Conservation (phyloP, 2,113 vertebrate species). For the Nothobranchius furzeri region DNA sequence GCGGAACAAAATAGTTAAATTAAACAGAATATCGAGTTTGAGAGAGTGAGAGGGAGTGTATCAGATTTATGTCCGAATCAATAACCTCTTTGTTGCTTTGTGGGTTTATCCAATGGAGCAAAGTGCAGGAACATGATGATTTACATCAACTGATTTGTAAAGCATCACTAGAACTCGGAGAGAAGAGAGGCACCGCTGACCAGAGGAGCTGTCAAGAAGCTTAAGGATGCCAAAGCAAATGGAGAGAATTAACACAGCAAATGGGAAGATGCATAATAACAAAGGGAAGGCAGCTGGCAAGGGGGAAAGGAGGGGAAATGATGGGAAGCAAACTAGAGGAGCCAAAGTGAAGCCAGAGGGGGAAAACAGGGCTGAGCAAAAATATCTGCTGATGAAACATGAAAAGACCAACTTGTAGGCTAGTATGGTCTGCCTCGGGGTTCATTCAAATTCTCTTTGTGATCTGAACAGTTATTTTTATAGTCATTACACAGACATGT, state of each 20-base stretch:
- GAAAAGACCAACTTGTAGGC: slow-evolving; percentile 49
- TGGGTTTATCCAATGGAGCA: slow-evolving; percentile 50
- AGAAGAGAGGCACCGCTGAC: neutral
- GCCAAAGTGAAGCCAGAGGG: slow-evolving; percentile 47
- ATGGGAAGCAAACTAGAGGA: slow-evolving; percentile 24
- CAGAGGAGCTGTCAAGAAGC: slow-evolving; percentile 5
- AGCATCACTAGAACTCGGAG: slow-evolving; percentile 23
- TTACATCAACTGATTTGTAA: slow-evolving; percentile 57
- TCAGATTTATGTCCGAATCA: slow-evolving; percentile 61
- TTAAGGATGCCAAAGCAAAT: neutral
- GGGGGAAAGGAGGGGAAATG: slow-evolving; percentile 6
- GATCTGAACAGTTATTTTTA: slow-evolving; percentile 52
- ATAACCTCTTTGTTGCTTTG: slow-evolving; percentile 62
- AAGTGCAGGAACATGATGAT: slow-evolving; percentile 63
- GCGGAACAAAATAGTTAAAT: slow-evolving; percentile 24
- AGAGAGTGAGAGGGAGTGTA: slow-evolving; percentile 26
- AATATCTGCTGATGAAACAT: slow-evolving; percentile 66
- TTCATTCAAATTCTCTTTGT: slow-evolving; percentile 63
- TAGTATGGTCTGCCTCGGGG: slow-evolving; percentile 47
- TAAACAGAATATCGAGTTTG: slow-evolving; percentile 24
- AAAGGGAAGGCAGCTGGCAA: slow-evolving; percentile 6
- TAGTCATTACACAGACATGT: slow-evolving; percentile 21
- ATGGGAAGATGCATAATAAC: slow-evolving; percentile 3
- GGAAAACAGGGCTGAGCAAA: slow-evolving; percentile 33
- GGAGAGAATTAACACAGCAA: neutral